Conservation (phyloP, 1,140 invertebrate species). For the Kradibia gibbosae region DNA sequence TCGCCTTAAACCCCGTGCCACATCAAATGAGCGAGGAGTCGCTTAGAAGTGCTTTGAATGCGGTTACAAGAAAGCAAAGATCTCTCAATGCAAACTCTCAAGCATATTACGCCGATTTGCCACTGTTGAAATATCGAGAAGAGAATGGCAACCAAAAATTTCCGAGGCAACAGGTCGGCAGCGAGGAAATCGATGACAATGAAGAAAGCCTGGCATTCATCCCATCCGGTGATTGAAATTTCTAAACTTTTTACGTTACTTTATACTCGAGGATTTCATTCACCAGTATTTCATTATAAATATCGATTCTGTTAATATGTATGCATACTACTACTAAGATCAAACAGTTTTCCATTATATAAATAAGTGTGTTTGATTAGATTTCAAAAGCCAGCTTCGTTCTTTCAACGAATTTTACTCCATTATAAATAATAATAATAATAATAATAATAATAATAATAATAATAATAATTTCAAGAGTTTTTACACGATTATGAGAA, state of each 20-base stretch:
- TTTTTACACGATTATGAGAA: too few species aligned
- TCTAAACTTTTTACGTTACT: constrained; percentile 14
- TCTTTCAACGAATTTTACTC: too few species aligned
- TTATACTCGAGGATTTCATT: not conserved
- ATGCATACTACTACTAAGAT: too few species aligned
- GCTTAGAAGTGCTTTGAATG: constrained; percentile 67
- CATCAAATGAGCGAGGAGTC: constrained; percentile 64
- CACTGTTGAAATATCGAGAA: constrained; percentile 62
- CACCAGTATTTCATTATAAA: not conserved
- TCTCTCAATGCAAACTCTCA: constrained; percentile 60
- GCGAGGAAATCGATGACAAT: constrained; percentile 52
- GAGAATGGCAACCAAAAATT: constrained; percentile 57
- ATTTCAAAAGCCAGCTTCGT: too few species aligned
- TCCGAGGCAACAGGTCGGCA: constrained; percentile 57
- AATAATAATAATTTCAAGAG: too few species aligned
- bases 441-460: too few species aligned
- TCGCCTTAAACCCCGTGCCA: constrained; percentile 54
- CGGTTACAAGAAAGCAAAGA: constrained; percentile 70
- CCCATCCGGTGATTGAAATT: constrained; percentile 32
- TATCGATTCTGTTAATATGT: constrained; percentile 47
- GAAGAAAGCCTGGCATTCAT: constrained; percentile 39
- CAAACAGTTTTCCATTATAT: too few species aligned
- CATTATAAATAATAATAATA: too few species aligned
- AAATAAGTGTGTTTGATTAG: too few species aligned
- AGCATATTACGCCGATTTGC: constrained; percentile 62